These are phyloP conservation scores for Mellivora capensis DNA, from an alignment of 2,113 vertebrate species.

Conservation along the genomic window DNA sequence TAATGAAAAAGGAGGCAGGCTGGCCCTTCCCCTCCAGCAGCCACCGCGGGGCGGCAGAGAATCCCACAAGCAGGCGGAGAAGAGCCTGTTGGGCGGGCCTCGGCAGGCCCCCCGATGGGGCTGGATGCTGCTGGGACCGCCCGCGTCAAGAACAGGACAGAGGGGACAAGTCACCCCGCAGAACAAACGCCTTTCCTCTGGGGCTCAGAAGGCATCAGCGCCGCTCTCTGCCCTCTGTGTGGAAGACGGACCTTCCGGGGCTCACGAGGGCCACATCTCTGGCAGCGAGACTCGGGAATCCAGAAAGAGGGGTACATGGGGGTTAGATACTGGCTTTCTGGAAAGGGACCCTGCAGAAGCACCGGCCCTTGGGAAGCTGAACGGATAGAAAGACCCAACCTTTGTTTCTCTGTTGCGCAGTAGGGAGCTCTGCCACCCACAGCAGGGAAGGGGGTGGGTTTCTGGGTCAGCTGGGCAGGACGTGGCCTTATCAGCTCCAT, in stretches of 20 bases:
- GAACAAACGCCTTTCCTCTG: neutral
- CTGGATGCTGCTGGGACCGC: neutral
- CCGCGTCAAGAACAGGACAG: neutral
- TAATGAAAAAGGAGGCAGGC: neutral
- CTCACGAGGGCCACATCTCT: neutral
- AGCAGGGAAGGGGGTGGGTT: neutral
- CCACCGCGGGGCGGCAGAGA: neutral
- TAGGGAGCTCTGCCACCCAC: neutral
- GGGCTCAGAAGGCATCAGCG: neutral
- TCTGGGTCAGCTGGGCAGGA: neutral
- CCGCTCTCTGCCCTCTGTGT: neutral
- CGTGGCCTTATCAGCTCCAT: neutral
- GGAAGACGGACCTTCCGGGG: neutral
- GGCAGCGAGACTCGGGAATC: neutral
- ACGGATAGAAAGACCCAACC: neutral
- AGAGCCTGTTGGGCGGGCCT: rapidly evolving
- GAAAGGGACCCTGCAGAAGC: neutral
- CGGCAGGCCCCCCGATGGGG: neutral
- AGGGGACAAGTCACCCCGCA: neutral
- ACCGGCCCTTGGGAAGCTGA: neutral
- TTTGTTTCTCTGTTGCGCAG: neutral
- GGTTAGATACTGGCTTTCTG: neutral
- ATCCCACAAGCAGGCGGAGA: neutral
- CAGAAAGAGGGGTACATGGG: neutral
- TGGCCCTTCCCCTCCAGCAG: neutral